Percentiles rank a stretch among this genome's conserved stretches.
These are phyloP conservation scores for Sanderia malayensis DNA, from an alignment of 30 jellyfish, hydroid and myxozoan species.

Conservation along the genomic window DNA sequence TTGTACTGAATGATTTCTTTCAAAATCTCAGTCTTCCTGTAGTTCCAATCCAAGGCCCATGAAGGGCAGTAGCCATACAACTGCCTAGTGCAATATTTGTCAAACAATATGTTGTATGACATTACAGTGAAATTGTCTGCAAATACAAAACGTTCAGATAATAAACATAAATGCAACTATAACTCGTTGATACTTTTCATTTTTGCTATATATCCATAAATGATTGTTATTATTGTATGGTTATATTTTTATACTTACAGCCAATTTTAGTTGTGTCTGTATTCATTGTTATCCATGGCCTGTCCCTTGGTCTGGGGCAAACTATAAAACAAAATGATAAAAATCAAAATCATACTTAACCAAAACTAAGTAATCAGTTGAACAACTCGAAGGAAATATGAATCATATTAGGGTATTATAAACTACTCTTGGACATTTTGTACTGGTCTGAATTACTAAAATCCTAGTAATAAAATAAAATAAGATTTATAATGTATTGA, in stretches of 20 bases:
- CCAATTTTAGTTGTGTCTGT: constrained; percentile 60
- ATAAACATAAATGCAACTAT: too few species aligned
- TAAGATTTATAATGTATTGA: too few species aligned
- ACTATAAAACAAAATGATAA: constrained; percentile 45
- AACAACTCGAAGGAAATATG: too few species aligned
- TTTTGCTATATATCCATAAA: too few species aligned
- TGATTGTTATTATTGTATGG: too few species aligned
- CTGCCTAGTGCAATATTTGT: constrained; percentile 78
- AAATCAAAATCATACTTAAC: background rate
- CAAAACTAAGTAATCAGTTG: too few species aligned
- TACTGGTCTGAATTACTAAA: too few species aligned
- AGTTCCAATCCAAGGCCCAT: constrained; percentile 95
- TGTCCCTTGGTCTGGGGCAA: constrained; percentile 96
- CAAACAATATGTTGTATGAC: constrained; percentile 93
- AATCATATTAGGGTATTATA: too few species aligned
- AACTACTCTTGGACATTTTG: too few species aligned
- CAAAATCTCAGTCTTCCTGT: constrained; percentile 77
- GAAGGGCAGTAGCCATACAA: constrained; percentile 95
- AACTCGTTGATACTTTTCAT: too few species aligned
- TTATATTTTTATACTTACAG: constrained; percentile 48
- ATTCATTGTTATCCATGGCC: constrained; percentile 81
- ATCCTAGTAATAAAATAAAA: too few species aligned
- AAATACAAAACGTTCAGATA: too few species aligned
- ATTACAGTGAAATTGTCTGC: constrained; percentile 88
- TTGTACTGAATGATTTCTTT: constrained; percentile 87